A percentile compares a stretch with the other conserved stretches of the same genome.
Conservation (phyloP, 2,888 invertebrate genomes). For the Dusona sp. region DNA sequence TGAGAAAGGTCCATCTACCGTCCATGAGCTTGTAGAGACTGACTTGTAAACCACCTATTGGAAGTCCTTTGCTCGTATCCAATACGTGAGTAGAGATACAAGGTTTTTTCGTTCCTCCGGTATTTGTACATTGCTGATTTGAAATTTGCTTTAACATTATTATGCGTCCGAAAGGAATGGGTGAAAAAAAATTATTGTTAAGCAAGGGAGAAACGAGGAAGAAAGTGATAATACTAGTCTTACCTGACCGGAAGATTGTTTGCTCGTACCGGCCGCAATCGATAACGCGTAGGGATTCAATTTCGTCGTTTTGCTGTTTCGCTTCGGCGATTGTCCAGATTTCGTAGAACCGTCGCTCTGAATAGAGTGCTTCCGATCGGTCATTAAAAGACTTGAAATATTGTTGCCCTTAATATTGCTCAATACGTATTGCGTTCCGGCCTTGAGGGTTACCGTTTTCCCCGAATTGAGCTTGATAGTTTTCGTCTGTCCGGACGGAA, state of each 20-base stretch:
- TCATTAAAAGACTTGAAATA: slow-evolving; percentile 73
- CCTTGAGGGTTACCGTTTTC: slow-evolving; percentile 77
- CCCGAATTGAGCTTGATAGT: slow-evolving; percentile 77
- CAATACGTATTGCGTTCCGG: slow-evolving; percentile 77
- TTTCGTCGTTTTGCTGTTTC: slow-evolving; percentile 1
- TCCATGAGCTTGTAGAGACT: slow-evolving; percentile 89
- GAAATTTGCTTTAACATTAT: neutral
- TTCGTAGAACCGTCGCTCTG: slow-evolving; percentile 34
- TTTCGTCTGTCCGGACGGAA: slow-evolving; percentile 73
- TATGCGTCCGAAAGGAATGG: neutral
- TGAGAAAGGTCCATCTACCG: slow-evolving; percentile 89
- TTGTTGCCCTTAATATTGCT: slow-evolving; percentile 76
- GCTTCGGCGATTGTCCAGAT: slow-evolving; percentile 16
- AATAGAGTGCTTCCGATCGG: slow-evolving; percentile 45
- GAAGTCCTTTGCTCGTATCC: slow-evolving; percentile 89
- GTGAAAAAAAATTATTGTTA: neutral
- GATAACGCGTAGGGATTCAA: slow-evolving; percentile 16
- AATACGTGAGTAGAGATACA: slow-evolving; percentile 91
- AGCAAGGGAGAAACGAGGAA: neutral
- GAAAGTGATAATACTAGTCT: neutral
- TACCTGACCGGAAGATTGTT: slow-evolving; percentile 73
- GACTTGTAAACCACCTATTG: slow-evolving; percentile 89
- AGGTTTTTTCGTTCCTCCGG: slow-evolving; percentile 82
- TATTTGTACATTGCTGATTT: slow-evolving; percentile 31
- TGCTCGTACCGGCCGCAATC: slow-evolving; percentile 71